Evolutionary conservation across 2,888 invertebrate species (phyloP), one percentile per base, ranked within the genome.

Genomic region (Hirtodrosophila cameraria): DNA sequence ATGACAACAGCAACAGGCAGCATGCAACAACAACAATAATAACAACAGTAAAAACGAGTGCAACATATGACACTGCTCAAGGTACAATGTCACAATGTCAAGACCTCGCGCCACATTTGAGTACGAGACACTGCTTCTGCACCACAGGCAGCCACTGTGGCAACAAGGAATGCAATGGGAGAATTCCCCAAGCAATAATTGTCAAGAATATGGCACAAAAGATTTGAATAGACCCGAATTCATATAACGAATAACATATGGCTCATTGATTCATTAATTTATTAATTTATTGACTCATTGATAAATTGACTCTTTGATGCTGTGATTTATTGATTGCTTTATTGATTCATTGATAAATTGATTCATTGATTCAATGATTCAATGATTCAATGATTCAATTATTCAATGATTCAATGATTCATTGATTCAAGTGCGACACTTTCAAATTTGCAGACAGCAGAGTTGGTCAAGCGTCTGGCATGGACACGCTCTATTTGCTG

Each of bases 81-180:
- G 86, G 75, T 77, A 53, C 86, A 86, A 81, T 86, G 85, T 86
- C 86, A 53, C 86, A 86, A 81, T 86, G 85, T 86, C 86, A 81
- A 84, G 86, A 81, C 86, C 81, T 81, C 65, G 86, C 30, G 57
- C 80, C 65, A 86, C 72, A 78, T 81, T 63, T 20, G 30, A 27
- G 28, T 31, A n/a, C 36, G 41, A 27, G 18, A 5, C n/a, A n/a
- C n/a, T 6, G 3, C 41, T 27, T 5, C 12, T 3, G 1, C 38
- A 18, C 1, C 43, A 12, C 55, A 31, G 18, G 7, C 33, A 30
- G 20, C 9, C 2, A 25, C 11, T 31, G 25, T 11, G 25, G 16
- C 15, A 36, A 0, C 38, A 27, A 48, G 59, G 58, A 72, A 71
- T 71, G 45, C 49, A 23, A 18, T 66, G 48, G 13, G 36, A 53